phyloP scores from a whole-genome alignment of 2,888 invertebrate species.

The Gymnocheta viridis region DNA sequence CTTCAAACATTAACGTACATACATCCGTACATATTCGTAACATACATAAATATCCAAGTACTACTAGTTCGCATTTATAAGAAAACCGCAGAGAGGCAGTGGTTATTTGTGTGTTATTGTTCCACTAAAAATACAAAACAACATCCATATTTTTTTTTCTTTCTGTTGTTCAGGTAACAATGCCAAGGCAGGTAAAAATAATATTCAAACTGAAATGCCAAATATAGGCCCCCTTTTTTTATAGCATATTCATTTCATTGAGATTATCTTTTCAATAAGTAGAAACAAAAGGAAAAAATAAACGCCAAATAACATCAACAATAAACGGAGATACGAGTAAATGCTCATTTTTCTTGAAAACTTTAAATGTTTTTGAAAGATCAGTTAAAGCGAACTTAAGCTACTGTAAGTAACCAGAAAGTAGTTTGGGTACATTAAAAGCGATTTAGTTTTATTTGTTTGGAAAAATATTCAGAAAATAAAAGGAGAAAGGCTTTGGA shows the following conservation, averaged over 20 bases:
- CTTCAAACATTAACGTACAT: too few relatives aligned
- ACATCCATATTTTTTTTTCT: neutral
- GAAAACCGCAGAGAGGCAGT: conserved; percentile 39
- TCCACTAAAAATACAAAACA: conserved; percentile 33
- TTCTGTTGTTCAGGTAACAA: conserved; percentile 59
- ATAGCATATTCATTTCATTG: conserved; percentile 40
- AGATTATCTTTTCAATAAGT: conserved; percentile 70
- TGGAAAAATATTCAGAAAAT: neutral
- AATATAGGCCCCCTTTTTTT: conserved; percentile 47
- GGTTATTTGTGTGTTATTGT: conserved; percentile 43
- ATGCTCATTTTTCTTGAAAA: conserved; percentile 29
- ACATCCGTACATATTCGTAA: neutral
- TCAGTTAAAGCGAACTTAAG: neutral
- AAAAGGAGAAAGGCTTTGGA: neutral
- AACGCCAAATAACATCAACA: conserved; percentile 14
- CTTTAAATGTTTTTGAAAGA: conserved; percentile 27
- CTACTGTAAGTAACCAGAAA: conserved; percentile 2
- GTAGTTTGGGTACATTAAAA: neutral
- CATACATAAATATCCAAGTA: neutral
- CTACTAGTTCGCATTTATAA: neutral
- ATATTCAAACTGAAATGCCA: conserved; percentile 30
- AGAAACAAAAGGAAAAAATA: neutral
- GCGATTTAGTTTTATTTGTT: conserved; percentile 6
- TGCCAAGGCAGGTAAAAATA: conserved; percentile 66
- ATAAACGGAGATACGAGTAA: conserved; percentile 33